A percentile compares a stretch with the other conserved stretches of the same genome.
phyloP scores from a whole-genome alignment of 2,113 vertebrate genomes.

The Heptranchias perlo region DNA sequence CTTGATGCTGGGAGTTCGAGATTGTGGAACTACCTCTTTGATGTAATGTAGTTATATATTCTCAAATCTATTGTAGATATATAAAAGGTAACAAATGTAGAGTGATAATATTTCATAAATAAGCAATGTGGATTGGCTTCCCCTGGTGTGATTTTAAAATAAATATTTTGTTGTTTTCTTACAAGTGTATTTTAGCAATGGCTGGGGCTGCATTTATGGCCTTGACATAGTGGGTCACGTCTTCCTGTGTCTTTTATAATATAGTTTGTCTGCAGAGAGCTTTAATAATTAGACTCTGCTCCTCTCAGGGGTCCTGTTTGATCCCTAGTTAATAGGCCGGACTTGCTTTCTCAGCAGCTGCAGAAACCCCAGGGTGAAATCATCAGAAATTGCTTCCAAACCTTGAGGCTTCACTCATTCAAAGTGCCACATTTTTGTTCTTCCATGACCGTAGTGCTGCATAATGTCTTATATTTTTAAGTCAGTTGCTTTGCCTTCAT shows the following conservation, averaged over 20 bases:
- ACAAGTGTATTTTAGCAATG: neutral
- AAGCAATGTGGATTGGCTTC: neutral
- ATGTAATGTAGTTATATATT: neutral
- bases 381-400: neutral
- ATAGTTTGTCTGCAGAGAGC: neutral
- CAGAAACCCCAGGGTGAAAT: neutral
- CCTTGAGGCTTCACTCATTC: neutral
- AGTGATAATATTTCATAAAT: neutral
- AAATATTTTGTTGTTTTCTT: neutral
- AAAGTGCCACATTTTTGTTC: neutral
- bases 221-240: neutral
- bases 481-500: neutral
- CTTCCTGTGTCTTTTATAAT: neutral
- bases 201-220: neutral
- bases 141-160: no score
- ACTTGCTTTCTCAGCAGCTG: neutral
- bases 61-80: neutral
- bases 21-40: neutral
- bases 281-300: neutral
- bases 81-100: neutral
- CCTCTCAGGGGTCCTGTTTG: neutral
- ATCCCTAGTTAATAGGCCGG: neutral
- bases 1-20: neutral
- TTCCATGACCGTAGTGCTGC: neutral
- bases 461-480: neutral